Base-by-base conservation (phyloP, 2,888 invertebrate genomes). In the Drepanosiphum platanoidis region DNA sequence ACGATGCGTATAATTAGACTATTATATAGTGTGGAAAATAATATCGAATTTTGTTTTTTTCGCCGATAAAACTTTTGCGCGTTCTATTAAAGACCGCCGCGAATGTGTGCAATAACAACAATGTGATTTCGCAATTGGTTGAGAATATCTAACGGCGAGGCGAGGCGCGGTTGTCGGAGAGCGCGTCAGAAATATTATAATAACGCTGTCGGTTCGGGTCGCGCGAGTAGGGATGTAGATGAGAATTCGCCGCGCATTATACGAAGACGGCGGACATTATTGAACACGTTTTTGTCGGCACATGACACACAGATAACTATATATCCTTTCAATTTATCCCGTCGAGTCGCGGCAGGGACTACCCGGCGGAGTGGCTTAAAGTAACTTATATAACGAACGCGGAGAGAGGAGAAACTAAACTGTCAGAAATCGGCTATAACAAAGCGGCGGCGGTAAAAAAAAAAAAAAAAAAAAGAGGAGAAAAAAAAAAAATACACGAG, bases 321-420 rank as follows among this genome's bases (percentile, higher is more conserved):
- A n/a, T n/a, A n/a, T 52, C n/a, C 46, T 66, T 68, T 68, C 68
- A 34, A 46, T 68, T 68, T 80, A 80, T 34, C 34, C 68, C 7
- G 46, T 52, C n/a, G 34, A 3, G 64, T 4, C 46, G 15, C 22
- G 7, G 72, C 0, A 39, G n/a, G 0, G 22, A 27, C 0, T 2
- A 22, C n/a, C n/a, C 27, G 36, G 8, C n/a, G 7, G 13, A n/a
- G 68, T 8, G 7, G 64, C 30, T 64, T 32, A 64, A 64, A 78
- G 39, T 78, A 39, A 64, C 61, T 39, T 78, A 64, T 61, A 39
- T 8, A 7, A 11, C 61, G 27, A 22, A 30, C 36, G 30, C 1
- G 34, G 46, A 18, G 22, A 52, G 15, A 0, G 30, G 78, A 34
- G 27, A 46, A 46, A 32, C 30, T 61, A 46, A 79, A 68, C 79